phyloP scores from a whole-genome alignment of 92 coral and sea anemone genomes.

The Chrysogorgia sp. region DNA sequence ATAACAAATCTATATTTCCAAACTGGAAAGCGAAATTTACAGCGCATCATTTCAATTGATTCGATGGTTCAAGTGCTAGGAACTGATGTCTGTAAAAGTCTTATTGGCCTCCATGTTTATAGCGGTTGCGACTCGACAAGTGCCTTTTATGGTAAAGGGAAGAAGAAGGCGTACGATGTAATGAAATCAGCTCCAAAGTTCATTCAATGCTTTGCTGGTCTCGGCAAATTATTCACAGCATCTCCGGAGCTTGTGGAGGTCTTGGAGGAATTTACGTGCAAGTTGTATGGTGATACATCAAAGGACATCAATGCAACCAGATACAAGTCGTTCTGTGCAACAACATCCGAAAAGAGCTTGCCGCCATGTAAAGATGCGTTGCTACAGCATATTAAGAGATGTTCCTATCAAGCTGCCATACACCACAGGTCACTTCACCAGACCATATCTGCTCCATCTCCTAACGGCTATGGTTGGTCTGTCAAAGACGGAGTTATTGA shows the following conservation, averaged over 20 bases:
- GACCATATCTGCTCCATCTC: conserved; percentile 38
- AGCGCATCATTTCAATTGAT: conserved; percentile 34
- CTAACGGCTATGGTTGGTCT: conserved; percentile 48
- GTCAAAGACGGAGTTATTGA: conserved; percentile 19
- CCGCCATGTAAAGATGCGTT: conserved; percentile 30
- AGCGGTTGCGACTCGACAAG: conserved; percentile 40
- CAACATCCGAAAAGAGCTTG: conserved; percentile 32
- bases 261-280: conserved; percentile 32
- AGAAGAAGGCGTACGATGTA: conserved; percentile 31
- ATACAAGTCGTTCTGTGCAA: conserved; percentile 33
- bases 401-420: conserved; percentile 40
- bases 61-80: conserved; percentile 18
- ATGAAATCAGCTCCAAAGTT: conserved; percentile 35
- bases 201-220: conserved; percentile 35
- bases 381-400: conserved; percentile 23
- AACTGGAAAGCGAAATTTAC: conserved; percentile 21
- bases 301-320: conserved; percentile 15
- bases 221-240: conserved; percentile 25
- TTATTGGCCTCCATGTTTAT: conserved; percentile 24
- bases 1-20: conserved; percentile 31
- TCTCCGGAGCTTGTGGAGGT: conserved; percentile 28
- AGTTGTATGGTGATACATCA: conserved; percentile 26
- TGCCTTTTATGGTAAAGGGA: conserved; percentile 36
- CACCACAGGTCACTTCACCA: conserved; percentile 23
- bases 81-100: conserved; percentile 17